Evolutionary conservation across 2,113 vertebrate species (phyloP).

Genomic region (Etheostoma spectabile): DNA sequence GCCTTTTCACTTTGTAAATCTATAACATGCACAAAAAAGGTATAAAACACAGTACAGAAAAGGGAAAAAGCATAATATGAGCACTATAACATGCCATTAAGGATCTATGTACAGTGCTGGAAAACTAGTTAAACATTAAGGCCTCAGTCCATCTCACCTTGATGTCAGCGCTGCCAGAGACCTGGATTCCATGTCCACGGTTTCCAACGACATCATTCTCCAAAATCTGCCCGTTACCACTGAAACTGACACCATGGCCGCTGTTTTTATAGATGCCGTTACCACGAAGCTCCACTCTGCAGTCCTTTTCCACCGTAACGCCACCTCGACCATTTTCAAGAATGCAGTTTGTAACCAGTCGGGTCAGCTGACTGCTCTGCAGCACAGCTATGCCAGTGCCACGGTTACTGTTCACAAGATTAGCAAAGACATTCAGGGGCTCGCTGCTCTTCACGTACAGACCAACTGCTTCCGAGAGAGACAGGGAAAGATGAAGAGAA

Average conservation of each 20-base stretch:
- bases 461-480: constrained; percentile 86
- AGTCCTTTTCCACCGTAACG: constrained; percentile 87
- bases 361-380: constrained; percentile 90
- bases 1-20: no score
- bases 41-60: no score
- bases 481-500: constrained; percentile 2
- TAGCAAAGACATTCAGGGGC: constrained; percentile 87
- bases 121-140: neutral
- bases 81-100: neutral
- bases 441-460: constrained; percentile 91
- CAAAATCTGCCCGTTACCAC: constrained; percentile 86
- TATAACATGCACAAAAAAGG: no score
- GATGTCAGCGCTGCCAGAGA: constrained; percentile 86
- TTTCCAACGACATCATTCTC: constrained; percentile 94
- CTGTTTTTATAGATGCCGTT: constrained; percentile 92
- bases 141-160: constrained; percentile 81
- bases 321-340: constrained; percentile 87
- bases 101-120: neutral
- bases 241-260: constrained; percentile 86
- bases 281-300: constrained; percentile 89
- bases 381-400: constrained; percentile 86
- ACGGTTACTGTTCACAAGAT: constrained; percentile 87
- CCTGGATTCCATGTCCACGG: constrained; percentile 86
- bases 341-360: constrained; percentile 89
- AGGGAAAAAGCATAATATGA: no score